Evolutionary conservation across 2,888 invertebrate species (phyloP).

Genomic region (Idaea biselata): DNA sequence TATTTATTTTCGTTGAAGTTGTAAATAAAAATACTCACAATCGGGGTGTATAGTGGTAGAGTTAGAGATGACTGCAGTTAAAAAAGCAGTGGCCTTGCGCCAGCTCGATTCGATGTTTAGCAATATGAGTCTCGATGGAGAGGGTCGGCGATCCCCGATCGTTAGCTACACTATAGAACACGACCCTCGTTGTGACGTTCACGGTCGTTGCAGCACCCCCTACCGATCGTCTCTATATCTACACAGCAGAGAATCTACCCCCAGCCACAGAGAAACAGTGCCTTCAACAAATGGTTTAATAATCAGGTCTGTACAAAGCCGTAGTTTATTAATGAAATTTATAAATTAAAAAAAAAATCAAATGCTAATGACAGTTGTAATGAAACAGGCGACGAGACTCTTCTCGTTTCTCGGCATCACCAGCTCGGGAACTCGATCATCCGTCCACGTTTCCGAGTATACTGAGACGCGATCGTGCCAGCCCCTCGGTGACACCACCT

Average conservation of each 20-base stretch:
- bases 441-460: slow-evolving; percentile 86
- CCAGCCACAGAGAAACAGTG: slow-evolving; percentile 80
- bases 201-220: slow-evolving; percentile 79
- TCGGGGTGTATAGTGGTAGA: slow-evolving; percentile 34
- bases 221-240: slow-evolving; percentile 71
- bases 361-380: slow-evolving; percentile 31
- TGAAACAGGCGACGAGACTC: slow-evolving; percentile 81
- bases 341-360: slow-evolving; percentile 9
- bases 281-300: slow-evolving; percentile 73
- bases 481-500: slow-evolving; percentile 70
- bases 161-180: slow-evolving; percentile 79
- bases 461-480: slow-evolving; percentile 81
- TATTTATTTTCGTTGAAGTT: slow-evolving; percentile 35
- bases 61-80: slow-evolving; percentile 74
- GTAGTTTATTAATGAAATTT: background rate
- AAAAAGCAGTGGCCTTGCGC: slow-evolving; percentile 84
- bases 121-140: slow-evolving; percentile 81
- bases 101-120: slow-evolving; percentile 87
- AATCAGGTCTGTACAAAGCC: slow-evolving; percentile 59
- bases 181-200: slow-evolving; percentile 85
- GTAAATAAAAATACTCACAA: slow-evolving; percentile 46
- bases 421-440: slow-evolving; percentile 82
- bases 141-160: slow-evolving; percentile 64
- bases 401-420: slow-evolving; percentile 79
- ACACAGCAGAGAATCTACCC: slow-evolving; percentile 74